phyloP scores from a whole-genome alignment of 2,797 vertebrate species.

The Sebastolobus altivelis region DNA sequence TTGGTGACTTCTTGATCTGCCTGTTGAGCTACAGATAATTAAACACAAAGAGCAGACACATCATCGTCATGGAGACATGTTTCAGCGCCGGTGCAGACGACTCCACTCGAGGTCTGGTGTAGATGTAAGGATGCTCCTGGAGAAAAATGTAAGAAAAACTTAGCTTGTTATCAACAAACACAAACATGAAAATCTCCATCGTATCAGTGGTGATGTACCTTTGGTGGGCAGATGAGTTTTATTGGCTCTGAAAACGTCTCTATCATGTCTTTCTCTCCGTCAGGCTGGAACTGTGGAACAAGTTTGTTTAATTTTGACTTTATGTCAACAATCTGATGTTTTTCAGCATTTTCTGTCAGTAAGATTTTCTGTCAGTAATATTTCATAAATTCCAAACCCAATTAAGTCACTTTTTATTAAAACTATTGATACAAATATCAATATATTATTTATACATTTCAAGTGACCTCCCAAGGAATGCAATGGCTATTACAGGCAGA shows the following conservation, averaged over 20 bases:
- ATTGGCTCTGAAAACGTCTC: conserved; percentile 64
- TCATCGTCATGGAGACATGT: conserved; percentile 4
- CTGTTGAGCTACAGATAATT: background rate
- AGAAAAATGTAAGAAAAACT: background rate
- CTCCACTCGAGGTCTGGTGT: conserved; percentile 43
- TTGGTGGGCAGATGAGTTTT: conserved; percentile 74
- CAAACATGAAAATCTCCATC: background rate
- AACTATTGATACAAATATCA: background rate
- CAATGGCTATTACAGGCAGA: background rate
- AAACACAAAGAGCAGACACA: conserved; percentile 6
- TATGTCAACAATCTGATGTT: background rate
- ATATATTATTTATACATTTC: background rate
- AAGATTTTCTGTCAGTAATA: background rate
- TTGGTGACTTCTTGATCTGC: background rate
- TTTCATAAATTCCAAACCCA: background rate
- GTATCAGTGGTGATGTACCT: conserved; percentile 49
- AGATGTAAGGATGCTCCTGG: conserved; percentile 79
- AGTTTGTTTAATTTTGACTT: background rate
- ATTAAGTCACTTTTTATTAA: background rate
- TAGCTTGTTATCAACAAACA: background rate
- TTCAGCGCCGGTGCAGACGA: conserved; percentile 12
- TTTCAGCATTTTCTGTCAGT: background rate
- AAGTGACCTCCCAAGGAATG: background rate
- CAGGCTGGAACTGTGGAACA: conserved; percentile 77
- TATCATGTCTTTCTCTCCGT: conserved; percentile 65